These are phyloP conservation scores for Myotis brandtii DNA, from an alignment of 2,113 vertebrate genomes.

Conservation along the genomic window DNA sequence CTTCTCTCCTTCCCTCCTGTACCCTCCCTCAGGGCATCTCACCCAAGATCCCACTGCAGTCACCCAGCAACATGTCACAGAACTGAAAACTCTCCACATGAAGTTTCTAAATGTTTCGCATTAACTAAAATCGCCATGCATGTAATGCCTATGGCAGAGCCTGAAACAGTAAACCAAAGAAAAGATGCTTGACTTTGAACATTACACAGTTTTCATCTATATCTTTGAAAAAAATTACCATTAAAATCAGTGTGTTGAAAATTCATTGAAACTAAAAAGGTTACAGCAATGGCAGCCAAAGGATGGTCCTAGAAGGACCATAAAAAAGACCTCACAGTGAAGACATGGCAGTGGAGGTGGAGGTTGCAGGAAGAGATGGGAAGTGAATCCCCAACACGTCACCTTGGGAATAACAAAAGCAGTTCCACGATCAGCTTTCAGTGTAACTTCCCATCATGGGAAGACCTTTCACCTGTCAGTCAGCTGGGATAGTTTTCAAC, in stretches of 20 bases:
- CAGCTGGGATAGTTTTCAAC: slow-evolving; percentile 47
- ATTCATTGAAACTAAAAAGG: neutral
- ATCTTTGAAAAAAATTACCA: neutral
- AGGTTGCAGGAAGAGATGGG: neutral
- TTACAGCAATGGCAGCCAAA: neutral
- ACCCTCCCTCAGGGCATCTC: neutral
- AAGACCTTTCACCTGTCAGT: slow-evolving; percentile 13
- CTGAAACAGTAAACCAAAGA: neutral
- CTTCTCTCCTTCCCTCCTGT: neutral
- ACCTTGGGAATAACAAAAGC: neutral
- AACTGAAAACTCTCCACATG: neutral
- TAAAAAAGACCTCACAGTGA: neutral
- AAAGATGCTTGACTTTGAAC: neutral
- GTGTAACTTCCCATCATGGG: neutral
- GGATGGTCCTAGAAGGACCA: neutral
- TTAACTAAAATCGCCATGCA: neutral
- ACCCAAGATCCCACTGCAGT: neutral
- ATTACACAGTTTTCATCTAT: neutral
- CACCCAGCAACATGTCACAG: neutral
- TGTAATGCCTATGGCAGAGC: neutral
- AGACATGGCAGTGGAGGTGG: neutral
- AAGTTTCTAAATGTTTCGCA: neutral
- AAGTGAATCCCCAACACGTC: neutral
- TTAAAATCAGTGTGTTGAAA: slow-evolving; percentile 21
- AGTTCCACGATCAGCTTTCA: neutral